Evolutionary conservation across 2,797 vertebrate genomes (phyloP).

Genomic region (Melanotaenia boesemani): DNA sequence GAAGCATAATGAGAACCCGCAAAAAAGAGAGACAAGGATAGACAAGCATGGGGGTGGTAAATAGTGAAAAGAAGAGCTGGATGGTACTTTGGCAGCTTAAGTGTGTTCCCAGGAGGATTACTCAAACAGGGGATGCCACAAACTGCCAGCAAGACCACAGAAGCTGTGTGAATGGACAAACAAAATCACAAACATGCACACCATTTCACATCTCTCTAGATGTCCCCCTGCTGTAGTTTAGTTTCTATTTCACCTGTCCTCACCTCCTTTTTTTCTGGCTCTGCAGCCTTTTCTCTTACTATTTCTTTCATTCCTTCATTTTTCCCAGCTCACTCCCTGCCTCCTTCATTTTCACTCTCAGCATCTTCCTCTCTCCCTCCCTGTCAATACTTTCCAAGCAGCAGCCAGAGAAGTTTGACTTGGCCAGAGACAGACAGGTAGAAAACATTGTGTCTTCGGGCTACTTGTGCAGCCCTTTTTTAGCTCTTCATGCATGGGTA

Average conservation of each 20-base stretch:
- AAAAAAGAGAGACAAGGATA: conserved; percentile 46
- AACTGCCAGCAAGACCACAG: conserved; percentile 71
- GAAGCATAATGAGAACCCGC: conserved; percentile 31
- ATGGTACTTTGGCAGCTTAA: conserved; percentile 82
- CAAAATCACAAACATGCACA: conserved; percentile 33
- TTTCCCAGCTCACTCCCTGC: neutral
- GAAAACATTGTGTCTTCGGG: conserved; percentile 41
- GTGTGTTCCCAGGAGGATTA: conserved; percentile 87
- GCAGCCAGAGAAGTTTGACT: conserved; percentile 22
- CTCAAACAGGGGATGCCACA: conserved; percentile 70
- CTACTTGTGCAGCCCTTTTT: conserved; percentile 17
- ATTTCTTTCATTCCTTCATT: conserved; percentile 6
- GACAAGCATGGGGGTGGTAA: conserved; percentile 51
- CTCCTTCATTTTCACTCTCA: conserved; percentile 7
- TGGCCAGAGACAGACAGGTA: conserved; percentile 50
- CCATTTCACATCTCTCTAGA: conserved; percentile 33
- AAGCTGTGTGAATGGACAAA: conserved; percentile 67
- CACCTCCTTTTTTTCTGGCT: conserved; percentile 6
- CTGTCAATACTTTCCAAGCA: conserved; percentile 24
- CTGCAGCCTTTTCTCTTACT: conserved; percentile 2
- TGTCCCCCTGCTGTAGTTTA: conserved; percentile 21
- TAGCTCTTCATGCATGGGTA: conserved; percentile 15
- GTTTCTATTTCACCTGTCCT: conserved; percentile 45
- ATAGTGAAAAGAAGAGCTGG: conserved; percentile 75
- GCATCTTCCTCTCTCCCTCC: conserved; percentile 16